phyloP scores from a whole-genome alignment of 2,797 vertebrate genomes.

The Anolis apletophallus region DNA sequence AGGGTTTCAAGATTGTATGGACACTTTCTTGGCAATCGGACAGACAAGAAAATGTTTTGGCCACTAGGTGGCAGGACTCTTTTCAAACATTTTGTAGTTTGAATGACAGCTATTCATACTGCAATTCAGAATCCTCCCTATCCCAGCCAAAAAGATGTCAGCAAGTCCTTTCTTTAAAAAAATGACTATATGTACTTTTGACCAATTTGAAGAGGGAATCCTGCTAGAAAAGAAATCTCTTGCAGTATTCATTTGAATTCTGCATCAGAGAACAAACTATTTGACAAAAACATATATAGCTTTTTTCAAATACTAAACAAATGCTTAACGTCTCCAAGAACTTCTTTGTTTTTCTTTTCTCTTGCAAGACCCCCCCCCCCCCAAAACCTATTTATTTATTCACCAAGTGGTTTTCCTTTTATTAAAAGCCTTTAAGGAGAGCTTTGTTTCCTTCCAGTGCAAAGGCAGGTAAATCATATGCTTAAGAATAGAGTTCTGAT shows the following conservation, averaged over 20 bases:
- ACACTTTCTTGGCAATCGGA: neutral
- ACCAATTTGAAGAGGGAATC: neutral
- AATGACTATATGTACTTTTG: neutral
- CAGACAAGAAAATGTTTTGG: neutral
- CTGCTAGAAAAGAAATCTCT: neutral
- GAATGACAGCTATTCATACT: neutral
- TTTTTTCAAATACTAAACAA: neutral
- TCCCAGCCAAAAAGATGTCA: neutral
- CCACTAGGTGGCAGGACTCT: slow-evolving; percentile 12
- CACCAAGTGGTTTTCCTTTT: neutral
- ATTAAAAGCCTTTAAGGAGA: neutral
- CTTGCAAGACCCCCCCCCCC: neutral
- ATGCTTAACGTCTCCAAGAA: neutral
- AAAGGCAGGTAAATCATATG: neutral
- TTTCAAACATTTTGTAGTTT: neutral
- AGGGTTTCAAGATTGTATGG: neutral
- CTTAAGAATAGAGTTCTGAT: neutral
- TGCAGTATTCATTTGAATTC: neutral
- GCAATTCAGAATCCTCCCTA: neutral
- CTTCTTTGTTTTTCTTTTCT: neutral
- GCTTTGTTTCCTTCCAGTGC: neutral
- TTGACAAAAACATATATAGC: neutral
- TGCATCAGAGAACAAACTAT: neutral
- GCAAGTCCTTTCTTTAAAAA: neutral
- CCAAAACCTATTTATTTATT: neutral